phyloP scores from a whole-genome alignment of 2,888 invertebrate genomes.

The Coremacera marginata region DNA sequence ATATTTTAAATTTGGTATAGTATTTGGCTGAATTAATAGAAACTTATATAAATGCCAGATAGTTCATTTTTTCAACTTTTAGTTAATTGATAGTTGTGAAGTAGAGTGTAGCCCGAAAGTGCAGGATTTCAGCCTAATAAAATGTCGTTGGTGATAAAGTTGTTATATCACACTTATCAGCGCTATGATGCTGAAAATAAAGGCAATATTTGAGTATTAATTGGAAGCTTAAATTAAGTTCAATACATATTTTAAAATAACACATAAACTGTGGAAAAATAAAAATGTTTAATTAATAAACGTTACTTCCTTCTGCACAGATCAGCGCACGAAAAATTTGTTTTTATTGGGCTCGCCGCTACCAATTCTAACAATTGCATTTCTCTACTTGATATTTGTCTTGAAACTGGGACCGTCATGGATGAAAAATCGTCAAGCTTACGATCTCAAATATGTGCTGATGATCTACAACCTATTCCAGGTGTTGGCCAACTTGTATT shows the following conservation, averaged over 20 bases:
- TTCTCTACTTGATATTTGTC: constrained; percentile 77
- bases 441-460: constrained; percentile 74
- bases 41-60: background rate
- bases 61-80: background rate
- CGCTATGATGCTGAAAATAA: too few relatives aligned
- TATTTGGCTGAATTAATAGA: background rate
- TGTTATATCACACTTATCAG: too few relatives aligned
- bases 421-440: constrained; percentile 77
- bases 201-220: too few relatives aligned
- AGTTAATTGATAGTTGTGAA: too few relatives aligned
- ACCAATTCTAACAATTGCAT: constrained; percentile 72
- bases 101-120: too few relatives aligned
- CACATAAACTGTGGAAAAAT: too few relatives aligned
- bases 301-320: constrained; percentile 40
- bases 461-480: constrained; percentile 77
- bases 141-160: too few relatives aligned
- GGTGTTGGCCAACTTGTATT: constrained; percentile 71
- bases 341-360: constrained; percentile 77
- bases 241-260: too few relatives aligned
- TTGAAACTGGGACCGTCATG: constrained; percentile 77
- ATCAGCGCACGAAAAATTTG: constrained; percentile 73
- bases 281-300: too few relatives aligned
- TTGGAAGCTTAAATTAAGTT: too few relatives aligned
- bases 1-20: background rate
- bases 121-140: too few relatives aligned